phyloP scores from a whole-genome alignment of 53 echinoderm and acorn worm species.

The Patiria pectinifera region DNA sequence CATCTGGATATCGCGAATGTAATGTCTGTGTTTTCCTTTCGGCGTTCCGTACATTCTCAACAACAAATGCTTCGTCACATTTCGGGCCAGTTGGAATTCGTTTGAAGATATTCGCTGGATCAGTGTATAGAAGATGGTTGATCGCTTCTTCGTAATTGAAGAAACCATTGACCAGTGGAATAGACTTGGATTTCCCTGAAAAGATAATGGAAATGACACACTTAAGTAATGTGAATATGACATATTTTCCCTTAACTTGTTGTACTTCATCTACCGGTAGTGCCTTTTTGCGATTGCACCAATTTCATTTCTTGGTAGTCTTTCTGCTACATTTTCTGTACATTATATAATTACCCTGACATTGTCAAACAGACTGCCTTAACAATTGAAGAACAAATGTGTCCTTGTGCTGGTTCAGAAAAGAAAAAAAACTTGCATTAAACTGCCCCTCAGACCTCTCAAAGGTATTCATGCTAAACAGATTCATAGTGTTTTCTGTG shows the following conservation, averaged over 20 bases:
- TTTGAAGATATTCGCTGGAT: neutral
- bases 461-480: too few relatives aligned
- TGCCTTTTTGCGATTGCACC: neutral
- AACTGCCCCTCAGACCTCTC: too few relatives aligned
- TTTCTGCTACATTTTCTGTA: too few relatives aligned
- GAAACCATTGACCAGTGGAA: neutral
- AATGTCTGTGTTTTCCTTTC: neutral
- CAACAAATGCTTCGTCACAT: conserved; percentile 2
- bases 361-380: too few relatives aligned
- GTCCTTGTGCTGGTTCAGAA: too few relatives aligned
- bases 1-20: conserved; percentile 2
- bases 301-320: neutral
- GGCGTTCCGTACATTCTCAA: conserved; percentile 8
- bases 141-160: neutral
- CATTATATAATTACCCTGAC: too few relatives aligned
- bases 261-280: neutral
- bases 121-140: neutral
- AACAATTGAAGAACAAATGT: too few relatives aligned
- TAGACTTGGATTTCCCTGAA: conserved; percentile 1
- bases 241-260: neutral
- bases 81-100: neutral
- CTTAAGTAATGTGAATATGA: neutral
- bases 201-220: neutral
- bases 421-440: too few relatives aligned
- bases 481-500: too few relatives aligned